phyloP scores from a whole-genome alignment of 2,797 vertebrate genomes.

The Crocidura indochinensis region DNA sequence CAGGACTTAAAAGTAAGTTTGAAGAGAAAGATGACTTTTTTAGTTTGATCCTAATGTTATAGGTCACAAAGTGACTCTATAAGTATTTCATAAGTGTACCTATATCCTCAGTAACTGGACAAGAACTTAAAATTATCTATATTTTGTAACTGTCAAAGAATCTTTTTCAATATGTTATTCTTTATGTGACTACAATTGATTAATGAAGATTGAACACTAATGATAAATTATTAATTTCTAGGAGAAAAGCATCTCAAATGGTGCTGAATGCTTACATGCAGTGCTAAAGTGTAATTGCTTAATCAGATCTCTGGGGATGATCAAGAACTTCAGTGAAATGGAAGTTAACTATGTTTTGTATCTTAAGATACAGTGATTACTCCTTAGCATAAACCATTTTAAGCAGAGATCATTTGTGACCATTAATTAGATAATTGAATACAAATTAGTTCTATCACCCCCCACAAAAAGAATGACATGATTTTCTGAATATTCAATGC shows the following conservation, averaged over 20 bases:
- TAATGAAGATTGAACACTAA: constrained; percentile 17
- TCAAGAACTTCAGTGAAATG: constrained; percentile 21
- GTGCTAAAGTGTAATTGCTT: constrained; percentile 31
- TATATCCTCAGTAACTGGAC: not conserved
- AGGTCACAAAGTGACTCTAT: not conserved
- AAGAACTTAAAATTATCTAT: constrained; percentile 27
- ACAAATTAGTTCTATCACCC: constrained; percentile 35
- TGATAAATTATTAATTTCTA: constrained; percentile 51
- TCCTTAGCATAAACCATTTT: constrained; percentile 36
- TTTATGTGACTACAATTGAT: not conserved
- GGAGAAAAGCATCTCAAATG: not conserved
- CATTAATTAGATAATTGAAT: constrained; percentile 71
- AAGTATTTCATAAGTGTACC: not conserved
- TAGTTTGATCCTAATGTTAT: not conserved
- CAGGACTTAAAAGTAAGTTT: not conserved
- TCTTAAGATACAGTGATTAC: constrained; percentile 37
- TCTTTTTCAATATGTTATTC: not conserved
- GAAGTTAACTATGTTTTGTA: constrained; percentile 65
- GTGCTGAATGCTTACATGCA: constrained; percentile 11
- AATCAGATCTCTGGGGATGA: constrained; percentile 54
- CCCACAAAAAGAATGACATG: constrained; percentile 39
- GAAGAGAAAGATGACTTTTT: not conserved
- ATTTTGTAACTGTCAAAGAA: constrained; percentile 42
- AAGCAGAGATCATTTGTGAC: constrained; percentile 58
- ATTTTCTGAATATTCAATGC: constrained; percentile 62